phyloP scores from a whole-genome alignment of 2,797 vertebrate species.

The Ceryle rudis region DNA sequence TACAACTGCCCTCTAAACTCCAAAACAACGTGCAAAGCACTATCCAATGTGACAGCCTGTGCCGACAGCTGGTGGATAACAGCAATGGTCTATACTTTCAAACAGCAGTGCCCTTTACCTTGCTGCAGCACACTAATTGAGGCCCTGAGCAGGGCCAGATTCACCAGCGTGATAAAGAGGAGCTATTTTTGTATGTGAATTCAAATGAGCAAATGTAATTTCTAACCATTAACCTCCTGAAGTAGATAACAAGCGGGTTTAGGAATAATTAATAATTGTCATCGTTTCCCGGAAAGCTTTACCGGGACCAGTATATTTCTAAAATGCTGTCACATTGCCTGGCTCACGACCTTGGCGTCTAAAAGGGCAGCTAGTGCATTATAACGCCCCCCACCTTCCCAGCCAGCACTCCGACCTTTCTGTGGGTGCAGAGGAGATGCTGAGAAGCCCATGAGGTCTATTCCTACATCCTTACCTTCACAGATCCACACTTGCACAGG shows the following conservation, averaged over 20 bases:
- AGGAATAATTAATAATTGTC: background rate
- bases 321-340: background rate
- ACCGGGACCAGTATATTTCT: background rate
- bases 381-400: background rate
- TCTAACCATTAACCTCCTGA: conserved; percentile 14
- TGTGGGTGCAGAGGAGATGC: background rate
- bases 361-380: background rate
- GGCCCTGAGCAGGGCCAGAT: background rate
- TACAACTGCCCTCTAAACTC: background rate
- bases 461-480: background rate
- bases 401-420: background rate
- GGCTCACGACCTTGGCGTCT: background rate
- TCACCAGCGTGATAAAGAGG: background rate
- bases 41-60: background rate
- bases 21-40: background rate
- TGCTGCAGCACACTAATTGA: background rate
- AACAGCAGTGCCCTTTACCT: background rate
- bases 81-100: background rate
- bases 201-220: conserved; percentile 8
- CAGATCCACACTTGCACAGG: background rate
- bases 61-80: background rate
- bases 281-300: conserved; percentile 3
- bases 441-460: background rate
- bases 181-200: conserved; percentile 3
- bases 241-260: background rate